Base-by-base conservation (phyloP, 2,888 invertebrate species). In the Heteromurus nitidus region DNA sequence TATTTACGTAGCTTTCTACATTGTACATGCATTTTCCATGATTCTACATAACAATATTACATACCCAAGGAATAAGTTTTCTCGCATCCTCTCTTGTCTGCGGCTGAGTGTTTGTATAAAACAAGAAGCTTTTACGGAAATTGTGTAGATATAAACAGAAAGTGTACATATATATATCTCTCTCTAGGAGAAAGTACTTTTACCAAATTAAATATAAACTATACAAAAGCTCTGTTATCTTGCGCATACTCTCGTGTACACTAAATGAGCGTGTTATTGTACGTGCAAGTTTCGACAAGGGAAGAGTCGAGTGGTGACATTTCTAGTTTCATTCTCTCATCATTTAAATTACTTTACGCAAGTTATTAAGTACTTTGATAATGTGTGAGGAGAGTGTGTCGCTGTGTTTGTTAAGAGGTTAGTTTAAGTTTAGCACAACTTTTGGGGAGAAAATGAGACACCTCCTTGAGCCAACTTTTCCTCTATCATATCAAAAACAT, bases 231-330 rank as follows among this genome's bases (percentile, higher is more conserved):
- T n/a, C n/a, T n/a, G n/a, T n/a, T n/a, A n/a, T n/a, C n/a, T n/a
- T n/a, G n/a, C n/a, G n/a, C n/a, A n/a, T n/a, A n/a, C n/a, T n/a
- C n/a, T n/a, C n/a, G n/a, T n/a, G n/a, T n/a, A n/a, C n/a, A n/a
- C n/a, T 47, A 16, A 5, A 47, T 11, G 47, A n/a, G n/a, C n/a
- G n/a, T 47, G n/a, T 36, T 36, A 36, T 24, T 64, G 24, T 64
- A 64, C 42, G 7, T 64, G 36, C 22, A 24, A 13, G 11, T 2
- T 36, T 44, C n/a, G n/a, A n/a, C n/a, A n/a, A n/a, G 2, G 20
- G 18, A 69, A 64, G 55, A 75, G 75, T 75, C 65, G 75, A 75
- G 67, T 75, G 75, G 53, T 75, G 75, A 67, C 75, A 75, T 42
- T 75, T 75, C 65, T 75, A 65, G 73, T 75, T 67, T 72, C 47